Evolutionary conservation across 2,113 vertebrate species (phyloP).

Genomic region (Thunnus maccoyii): DNA sequence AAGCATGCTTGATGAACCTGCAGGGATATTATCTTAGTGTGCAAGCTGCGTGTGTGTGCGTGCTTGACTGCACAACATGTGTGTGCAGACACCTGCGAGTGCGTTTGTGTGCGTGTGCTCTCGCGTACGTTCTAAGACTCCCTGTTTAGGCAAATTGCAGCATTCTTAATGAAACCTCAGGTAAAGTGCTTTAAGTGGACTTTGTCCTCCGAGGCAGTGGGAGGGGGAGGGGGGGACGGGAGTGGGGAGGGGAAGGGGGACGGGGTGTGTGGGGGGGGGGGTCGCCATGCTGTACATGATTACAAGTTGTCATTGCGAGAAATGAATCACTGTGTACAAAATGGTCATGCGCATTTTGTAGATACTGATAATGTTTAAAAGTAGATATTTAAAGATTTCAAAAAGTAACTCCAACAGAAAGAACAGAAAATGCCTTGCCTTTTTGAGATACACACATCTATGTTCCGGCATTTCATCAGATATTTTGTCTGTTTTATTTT

Average conservation of each 20-base stretch:
- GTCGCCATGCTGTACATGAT: slow-evolving; percentile 88
- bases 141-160: slow-evolving; percentile 90
- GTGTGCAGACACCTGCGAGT: background rate
- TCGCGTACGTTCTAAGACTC: slow-evolving; percentile 84
- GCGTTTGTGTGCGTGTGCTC: slow-evolving; percentile 24
- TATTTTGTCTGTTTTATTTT: slow-evolving; percentile 53
- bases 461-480: slow-evolving; percentile 77
- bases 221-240: slow-evolving; percentile 33
- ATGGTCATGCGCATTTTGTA: slow-evolving; percentile 92
- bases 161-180: slow-evolving; percentile 94
- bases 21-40: slow-evolving; percentile 65
- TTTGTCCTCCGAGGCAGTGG: slow-evolving; percentile 82
- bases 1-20: slow-evolving; percentile 78
- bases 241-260: background rate
- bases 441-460: slow-evolving; percentile 86
- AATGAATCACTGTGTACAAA: slow-evolving; percentile 93
- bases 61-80: background rate
- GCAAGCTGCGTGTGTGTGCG: slow-evolving; percentile 57
- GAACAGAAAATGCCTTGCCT: slow-evolving; percentile 94
- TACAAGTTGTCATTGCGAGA: slow-evolving; percentile 72
- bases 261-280: slow-evolving; percentile 13
- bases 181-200: slow-evolving; percentile 93
- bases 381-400: slow-evolving; percentile 89
- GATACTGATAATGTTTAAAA: slow-evolving; percentile 89
- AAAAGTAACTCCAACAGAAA: slow-evolving; percentile 79